phyloP scores from a whole-genome alignment of 2,113 vertebrate genomes.

The Mormoops blainvillei region DNA sequence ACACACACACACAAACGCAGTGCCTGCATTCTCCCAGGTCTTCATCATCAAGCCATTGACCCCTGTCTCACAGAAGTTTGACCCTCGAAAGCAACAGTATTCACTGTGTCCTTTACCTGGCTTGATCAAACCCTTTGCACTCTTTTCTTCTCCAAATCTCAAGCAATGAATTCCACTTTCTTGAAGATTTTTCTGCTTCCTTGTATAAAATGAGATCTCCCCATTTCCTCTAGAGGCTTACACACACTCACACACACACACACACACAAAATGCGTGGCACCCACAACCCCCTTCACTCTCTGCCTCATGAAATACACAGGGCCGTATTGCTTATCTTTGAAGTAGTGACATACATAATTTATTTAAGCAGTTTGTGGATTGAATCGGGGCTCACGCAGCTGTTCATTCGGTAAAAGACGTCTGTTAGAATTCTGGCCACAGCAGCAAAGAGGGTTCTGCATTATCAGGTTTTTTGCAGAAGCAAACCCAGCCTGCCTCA shows the following conservation, averaged over 20 bases:
- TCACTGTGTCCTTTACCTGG: not conserved
- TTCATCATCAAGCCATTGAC: not conserved
- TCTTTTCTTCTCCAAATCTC: not conserved
- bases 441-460: not conserved
- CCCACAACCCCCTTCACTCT: not conserved
- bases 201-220: not conserved
- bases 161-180: not conserved
- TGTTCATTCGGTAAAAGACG: not conserved
- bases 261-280: too few species aligned
- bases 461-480: not conserved
- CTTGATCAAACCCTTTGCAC: not conserved
- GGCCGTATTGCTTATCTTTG: not conserved
- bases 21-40: not conserved
- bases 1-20: not conserved
- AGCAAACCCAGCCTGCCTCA: not conserved
- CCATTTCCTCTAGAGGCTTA: not conserved
- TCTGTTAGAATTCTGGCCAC: not conserved
- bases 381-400: not conserved
- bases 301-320: not conserved
- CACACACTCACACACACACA: not conserved
- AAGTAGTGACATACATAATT: not conserved
- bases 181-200: not conserved
- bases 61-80: not conserved
- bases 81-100: not conserved
- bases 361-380: slow-evolving; percentile 21